Base-by-base conservation (phyloP, 1,140 invertebrate genomes). In the Scaptomyza montana region DNA sequence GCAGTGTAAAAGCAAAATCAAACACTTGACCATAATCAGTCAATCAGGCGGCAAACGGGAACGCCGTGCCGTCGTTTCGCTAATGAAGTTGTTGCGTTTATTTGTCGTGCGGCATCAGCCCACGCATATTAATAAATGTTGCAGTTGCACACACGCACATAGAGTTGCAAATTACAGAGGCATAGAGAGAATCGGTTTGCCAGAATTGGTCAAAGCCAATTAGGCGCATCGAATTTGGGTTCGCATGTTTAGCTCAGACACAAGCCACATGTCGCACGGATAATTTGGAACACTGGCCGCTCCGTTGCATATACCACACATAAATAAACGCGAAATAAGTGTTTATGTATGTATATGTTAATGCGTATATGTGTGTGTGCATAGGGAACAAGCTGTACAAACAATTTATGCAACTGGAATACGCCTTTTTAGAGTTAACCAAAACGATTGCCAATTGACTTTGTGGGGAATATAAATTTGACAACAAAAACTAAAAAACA, bases 21-120 rank as follows among this genome's bases (percentile, higher is more conserved):
- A 70, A 80, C 84, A 89, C 82, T 87, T 87, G 82, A 87, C 82
- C 82, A 87, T 87, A 87, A 87, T 87, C 82, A 87, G 84, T 87
- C 82, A 87, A 87, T 87, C 82, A 87, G 82, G 56, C 74, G 56
- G 78, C 74, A 78, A 85, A 87, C 81, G 77, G 72, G 84, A 54
- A 60, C 64, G 75, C 55, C 54, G 63, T 13, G 56, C 33, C 33
- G 19, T 54, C 70, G 28, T 63, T 56, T 41, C 67, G 77, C 77
- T 87, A 87, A 87, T 87, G 84, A 87, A 87, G 82, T 87, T 82
- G 82, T 87, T 87, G 75, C 80, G 82, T 81, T 89, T 82, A 65
- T 71, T 67, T 63, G 79, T 80, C 66, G 66, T 74, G 61, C 39
- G 75, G 70, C 71, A 45, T 61, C 76, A 67, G 49, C 82, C 82